Conservation (phyloP, 2,888 invertebrate genomes). For the Amiota mariae region DNA sequence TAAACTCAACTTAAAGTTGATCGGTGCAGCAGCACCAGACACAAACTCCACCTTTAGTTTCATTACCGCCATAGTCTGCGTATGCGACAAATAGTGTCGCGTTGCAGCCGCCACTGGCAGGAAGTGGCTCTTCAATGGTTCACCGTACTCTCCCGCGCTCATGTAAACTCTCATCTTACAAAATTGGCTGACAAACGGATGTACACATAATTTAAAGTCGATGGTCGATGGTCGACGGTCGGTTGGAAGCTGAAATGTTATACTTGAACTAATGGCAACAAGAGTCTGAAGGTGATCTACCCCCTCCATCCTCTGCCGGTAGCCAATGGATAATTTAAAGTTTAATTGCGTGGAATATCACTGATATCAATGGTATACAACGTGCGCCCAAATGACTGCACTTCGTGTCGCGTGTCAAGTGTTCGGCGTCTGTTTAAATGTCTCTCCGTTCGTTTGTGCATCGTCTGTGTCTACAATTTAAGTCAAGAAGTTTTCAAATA, state of each 20-base stretch:
- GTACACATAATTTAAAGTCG: constrained; percentile 56
- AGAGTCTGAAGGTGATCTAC: too few relatives aligned
- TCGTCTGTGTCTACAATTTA: not conserved
- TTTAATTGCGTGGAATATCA: constrained; percentile 59
- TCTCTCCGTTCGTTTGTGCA: too few relatives aligned
- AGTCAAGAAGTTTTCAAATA: not conserved
- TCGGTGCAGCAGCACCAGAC: not conserved
- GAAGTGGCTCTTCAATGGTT: constrained; percentile 40
- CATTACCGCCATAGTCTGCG: not conserved
- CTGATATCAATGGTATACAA: constrained; percentile 42
- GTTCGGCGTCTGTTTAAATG: too few relatives aligned
- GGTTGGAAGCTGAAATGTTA: constrained; percentile 12
- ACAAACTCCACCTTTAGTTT: not conserved
- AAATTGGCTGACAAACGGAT: constrained; percentile 59
- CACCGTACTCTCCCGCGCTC: constrained; percentile 35
- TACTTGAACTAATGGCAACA: not conserved
- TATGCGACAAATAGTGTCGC: not conserved
- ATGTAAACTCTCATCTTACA: not conserved
- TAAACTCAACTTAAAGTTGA: constrained; percentile 5
- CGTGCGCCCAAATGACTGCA: not conserved
- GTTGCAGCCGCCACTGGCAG: constrained; percentile 36
- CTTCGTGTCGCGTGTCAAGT: not conserved
- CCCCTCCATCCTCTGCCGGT: constrained; percentile 3
- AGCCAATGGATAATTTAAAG: constrained; percentile 42
- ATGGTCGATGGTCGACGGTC: constrained; percentile 37